These are phyloP conservation scores for Caenorhabditis afra DNA, from an alignment of 2,888 invertebrate species.

Conservation along the genomic window DNA sequence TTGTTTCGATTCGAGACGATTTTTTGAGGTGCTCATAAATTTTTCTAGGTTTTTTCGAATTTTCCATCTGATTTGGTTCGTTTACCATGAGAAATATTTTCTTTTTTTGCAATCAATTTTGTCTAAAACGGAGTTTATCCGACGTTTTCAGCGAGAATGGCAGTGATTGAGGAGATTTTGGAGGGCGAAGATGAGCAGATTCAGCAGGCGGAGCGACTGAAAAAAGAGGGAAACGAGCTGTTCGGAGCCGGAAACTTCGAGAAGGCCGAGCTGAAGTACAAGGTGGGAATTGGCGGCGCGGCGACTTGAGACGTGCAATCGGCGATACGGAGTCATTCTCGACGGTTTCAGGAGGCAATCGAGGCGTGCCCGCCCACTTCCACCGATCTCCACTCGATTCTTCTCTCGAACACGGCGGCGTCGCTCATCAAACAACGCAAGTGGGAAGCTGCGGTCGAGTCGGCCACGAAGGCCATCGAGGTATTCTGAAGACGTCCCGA, in stretches of 20 bases:
- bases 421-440: slow-evolving; percentile 66
- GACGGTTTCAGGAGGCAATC: slow-evolving; percentile 56
- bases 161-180: slow-evolving; percentile 62
- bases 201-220: slow-evolving; percentile 41
- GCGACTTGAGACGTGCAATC: no score
- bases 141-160: slow-evolving; percentile 54
- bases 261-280: slow-evolving; percentile 61
- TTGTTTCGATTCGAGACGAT: no score
- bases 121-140: no score
- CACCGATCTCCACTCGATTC: slow-evolving; percentile 21
- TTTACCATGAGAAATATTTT: no score
- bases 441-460: slow-evolving; percentile 64
- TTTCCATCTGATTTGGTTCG: background rate
- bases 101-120: no score
- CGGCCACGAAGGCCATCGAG: slow-evolving; percentile 63
- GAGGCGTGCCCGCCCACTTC: slow-evolving; percentile 31
- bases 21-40: no score
- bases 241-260: slow-evolving; percentile 69
- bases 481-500: slow-evolving; percentile 1
- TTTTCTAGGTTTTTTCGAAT: no score
- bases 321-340: no score
- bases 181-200: slow-evolving; percentile 44
- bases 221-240: slow-evolving; percentile 67
- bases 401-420: slow-evolving; percentile 70
- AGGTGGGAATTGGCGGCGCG: slow-evolving; percentile 27